Percentiles rank a stretch among this genome's conserved stretches.
These are phyloP conservation scores for Diplodus sargus DNA, from an alignment of 2,797 vertebrate genomes.

Conservation along the genomic window DNA sequence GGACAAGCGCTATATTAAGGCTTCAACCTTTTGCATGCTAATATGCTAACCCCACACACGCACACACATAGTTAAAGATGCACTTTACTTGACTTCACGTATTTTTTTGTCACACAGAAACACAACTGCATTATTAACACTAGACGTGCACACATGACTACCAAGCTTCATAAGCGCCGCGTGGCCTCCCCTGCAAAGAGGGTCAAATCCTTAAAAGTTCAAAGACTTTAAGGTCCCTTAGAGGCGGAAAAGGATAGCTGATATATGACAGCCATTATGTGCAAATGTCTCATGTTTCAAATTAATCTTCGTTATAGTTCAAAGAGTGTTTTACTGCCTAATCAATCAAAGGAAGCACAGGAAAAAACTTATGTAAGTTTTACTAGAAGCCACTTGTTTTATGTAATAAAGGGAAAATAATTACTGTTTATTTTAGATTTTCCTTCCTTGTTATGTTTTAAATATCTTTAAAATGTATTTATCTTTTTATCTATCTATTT, in stretches of 20 bases:
- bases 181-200: conserved; percentile 11
- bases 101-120: not conserved
- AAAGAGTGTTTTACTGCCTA: conserved; percentile 33
- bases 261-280: conserved; percentile 48
- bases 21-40: conserved; percentile 37
- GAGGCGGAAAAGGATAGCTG: conserved; percentile 15
- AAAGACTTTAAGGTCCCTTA: conserved; percentile 37
- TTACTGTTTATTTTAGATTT: too few relatives aligned
- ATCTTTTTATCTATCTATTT: too few relatives aligned
- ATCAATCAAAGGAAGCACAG: conserved; percentile 23
- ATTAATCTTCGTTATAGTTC: conserved; percentile 43
- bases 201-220: conserved; percentile 60
- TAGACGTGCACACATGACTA: conserved; percentile 3
- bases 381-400: not conserved
- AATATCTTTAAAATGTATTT: too few relatives aligned
- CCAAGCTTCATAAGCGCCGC: not conserved
- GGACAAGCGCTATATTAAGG: conserved; percentile 53
- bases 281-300: conserved; percentile 52
- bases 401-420: too few relatives aligned
- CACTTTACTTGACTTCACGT: not conserved
- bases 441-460: too few relatives aligned
- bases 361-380: not conserved
- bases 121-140: not conserved
- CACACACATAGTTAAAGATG: not conserved
- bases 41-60: not conserved